Evolutionary conservation across 30 jellyfish, hydroid and myxozoan genomes (phyloP), one percentile per base, ranked within the genome.

Genomic region (Turritopsis rubra): DNA sequence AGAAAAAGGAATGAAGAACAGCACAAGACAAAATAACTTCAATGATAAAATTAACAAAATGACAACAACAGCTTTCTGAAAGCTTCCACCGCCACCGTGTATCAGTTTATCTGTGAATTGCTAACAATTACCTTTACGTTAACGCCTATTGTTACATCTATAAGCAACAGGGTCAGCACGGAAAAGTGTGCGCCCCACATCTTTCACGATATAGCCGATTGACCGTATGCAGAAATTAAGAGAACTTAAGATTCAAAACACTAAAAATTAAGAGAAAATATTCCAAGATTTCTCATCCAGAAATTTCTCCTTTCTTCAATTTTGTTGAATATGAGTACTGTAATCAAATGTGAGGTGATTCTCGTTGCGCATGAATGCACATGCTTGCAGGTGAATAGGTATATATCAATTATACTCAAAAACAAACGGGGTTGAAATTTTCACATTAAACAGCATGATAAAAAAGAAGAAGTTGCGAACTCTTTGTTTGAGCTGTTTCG

Each of bases 311-410:
- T 41, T 41, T 41, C 60, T 41, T 41, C 60, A 41, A 41, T 41
- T 5, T 41, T 41, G 60, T 41, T 41, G 60, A 41, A 41, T 41
- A 41, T 41, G 60, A 41, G 60, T 13, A 41, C 60, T 27, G 17
- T 74, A 24, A 26, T 74, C 24, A 26, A 30, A 74, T 24, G 54
- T 74, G 82, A 74, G 65, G 65, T 29, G 82, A 74, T 24, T 74
- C 24, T 74, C 82, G 82, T 74, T 24, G 65, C 82, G 82, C 82
- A n/a, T 74, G 82, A 1, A 23, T 74, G 82, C 65, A 74, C 82
- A 74, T 74, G 82, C 82, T 74, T 52, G 82, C 82, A 74, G 82
- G 82, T 74, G 82, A 68, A n/a, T n/a, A 68, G 30, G 77, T 68
- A 23, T 27, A 68, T n/a, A n/a, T 68, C 28, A 68, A 68, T 68